Evolutionary conservation across 2,113 vertebrate genomes (phyloP).

Genomic region (Melospiza melodia): DNA sequence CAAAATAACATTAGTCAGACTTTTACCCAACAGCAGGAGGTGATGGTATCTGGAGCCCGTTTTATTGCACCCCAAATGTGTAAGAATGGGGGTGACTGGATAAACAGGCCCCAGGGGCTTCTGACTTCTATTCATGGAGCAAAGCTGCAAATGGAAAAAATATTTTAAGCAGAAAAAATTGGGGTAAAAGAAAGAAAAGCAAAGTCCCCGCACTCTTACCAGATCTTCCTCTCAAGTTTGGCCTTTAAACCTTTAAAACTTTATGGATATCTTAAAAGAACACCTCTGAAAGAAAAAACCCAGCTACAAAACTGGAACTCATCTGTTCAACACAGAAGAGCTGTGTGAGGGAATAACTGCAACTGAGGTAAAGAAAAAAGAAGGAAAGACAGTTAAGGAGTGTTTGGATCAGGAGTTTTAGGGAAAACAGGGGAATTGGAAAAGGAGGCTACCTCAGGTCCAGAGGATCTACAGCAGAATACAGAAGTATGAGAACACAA

Average conservation of each 20-base stretch:
- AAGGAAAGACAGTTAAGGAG: background rate
- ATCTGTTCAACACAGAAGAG: background rate
- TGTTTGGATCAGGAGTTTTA: background rate
- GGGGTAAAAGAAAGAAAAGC: background rate
- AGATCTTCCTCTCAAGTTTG: constrained; percentile 30
- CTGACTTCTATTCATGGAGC: background rate
- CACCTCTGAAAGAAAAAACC: background rate
- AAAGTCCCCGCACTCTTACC: background rate
- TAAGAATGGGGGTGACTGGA: background rate
- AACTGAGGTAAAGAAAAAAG: background rate
- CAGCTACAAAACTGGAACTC: background rate
- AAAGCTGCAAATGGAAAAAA: background rate
- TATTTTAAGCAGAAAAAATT: background rate
- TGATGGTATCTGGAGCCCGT: background rate
- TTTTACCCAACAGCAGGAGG: background rate
- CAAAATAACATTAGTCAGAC: background rate
- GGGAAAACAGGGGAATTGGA: background rate
- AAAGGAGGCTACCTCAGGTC: background rate
- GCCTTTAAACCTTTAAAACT: constrained; percentile 41
- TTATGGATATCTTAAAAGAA: constrained; percentile 22
- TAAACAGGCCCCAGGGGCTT: background rate
- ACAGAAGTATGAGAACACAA: background rate
- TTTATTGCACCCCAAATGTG: constrained; percentile 1
- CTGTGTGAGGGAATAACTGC: background rate
- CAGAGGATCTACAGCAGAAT: background rate